Conservation (phyloP, 2,888 invertebrate species). For the Monoplex corrugatus region DNA sequence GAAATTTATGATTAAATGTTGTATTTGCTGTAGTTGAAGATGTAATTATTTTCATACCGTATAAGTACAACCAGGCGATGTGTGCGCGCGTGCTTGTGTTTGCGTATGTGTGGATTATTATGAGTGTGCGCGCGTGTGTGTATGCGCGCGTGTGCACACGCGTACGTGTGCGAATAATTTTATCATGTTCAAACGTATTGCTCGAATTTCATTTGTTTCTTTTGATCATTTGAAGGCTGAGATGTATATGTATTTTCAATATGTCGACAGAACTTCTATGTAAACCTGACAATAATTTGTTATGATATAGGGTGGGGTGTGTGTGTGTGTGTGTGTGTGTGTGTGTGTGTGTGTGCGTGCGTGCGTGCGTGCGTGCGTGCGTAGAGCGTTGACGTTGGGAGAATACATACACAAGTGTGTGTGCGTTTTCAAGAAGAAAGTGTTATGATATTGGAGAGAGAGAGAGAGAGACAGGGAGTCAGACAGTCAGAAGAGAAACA, state of each 20-base stretch:
- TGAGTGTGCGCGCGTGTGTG: conserved; percentile 19
- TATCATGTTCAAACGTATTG: background rate
- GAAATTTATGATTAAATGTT: no score
- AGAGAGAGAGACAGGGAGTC: background rate
- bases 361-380: conserved; percentile 20
- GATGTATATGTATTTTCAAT: background rate
- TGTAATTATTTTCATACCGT: no score
- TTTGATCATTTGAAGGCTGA: background rate
- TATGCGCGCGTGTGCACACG: background rate
- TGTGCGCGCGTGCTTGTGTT: conserved; percentile 3
- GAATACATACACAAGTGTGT: background rate
- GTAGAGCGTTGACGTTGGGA: background rate
- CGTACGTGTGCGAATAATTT: background rate
- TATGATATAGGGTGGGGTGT: background rate
- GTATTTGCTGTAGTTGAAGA: background rate
- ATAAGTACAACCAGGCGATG: background rate
- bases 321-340: conserved; percentile 30
- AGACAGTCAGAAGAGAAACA: background rate
- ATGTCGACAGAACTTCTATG: background rate
- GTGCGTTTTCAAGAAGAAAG: background rate
- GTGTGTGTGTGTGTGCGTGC: conserved; percentile 15
- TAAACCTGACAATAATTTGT: background rate
- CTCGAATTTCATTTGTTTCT: background rate
- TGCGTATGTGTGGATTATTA: conserved; percentile 11
- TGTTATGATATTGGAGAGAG: background rate